Percentiles rank a stretch among this genome's conserved stretches.
Conservation (phyloP, 2,113 vertebrate genomes). For the Phaetusa simplex region DNA sequence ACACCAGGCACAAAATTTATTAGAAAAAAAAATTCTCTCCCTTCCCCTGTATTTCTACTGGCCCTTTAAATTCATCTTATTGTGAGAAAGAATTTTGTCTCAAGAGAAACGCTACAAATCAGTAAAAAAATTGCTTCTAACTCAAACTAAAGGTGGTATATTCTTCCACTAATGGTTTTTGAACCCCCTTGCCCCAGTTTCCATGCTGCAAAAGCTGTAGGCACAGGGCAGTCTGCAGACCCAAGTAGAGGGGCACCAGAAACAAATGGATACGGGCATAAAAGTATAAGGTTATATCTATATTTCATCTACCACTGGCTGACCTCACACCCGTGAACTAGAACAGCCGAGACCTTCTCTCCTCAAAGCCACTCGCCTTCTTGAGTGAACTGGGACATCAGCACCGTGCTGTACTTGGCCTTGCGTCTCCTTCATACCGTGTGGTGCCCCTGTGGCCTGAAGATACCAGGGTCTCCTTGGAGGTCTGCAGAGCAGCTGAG, state of each 20-base stretch:
- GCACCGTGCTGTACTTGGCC: not conserved
- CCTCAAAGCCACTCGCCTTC: not conserved
- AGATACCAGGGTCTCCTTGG: not conserved
- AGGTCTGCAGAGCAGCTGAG: not conserved
- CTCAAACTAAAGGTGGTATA: not conserved
- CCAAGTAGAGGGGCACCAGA: not conserved
- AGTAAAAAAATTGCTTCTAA: not conserved
- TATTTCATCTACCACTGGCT: not conserved
- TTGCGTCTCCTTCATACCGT: not conserved
- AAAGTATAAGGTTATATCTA: not conserved
- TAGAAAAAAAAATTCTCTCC: not conserved
- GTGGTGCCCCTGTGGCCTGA: not conserved
- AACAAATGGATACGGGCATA: not conserved
- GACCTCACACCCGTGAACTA: not conserved
- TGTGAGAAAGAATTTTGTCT: not conserved
- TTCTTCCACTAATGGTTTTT: not conserved
- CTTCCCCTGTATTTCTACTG: not conserved
- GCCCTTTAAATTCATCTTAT: not conserved
- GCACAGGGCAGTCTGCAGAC: not conserved
- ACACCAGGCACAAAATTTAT: not conserved
- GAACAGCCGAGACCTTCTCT: not conserved
- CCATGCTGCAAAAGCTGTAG: not conserved
- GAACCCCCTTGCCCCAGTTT: not conserved
- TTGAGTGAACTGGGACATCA: not conserved
- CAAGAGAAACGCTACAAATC: not conserved